These are phyloP conservation scores for Drosophila insularis DNA, from an alignment of 1,140 invertebrate genomes.

Conservation along the genomic window DNA sequence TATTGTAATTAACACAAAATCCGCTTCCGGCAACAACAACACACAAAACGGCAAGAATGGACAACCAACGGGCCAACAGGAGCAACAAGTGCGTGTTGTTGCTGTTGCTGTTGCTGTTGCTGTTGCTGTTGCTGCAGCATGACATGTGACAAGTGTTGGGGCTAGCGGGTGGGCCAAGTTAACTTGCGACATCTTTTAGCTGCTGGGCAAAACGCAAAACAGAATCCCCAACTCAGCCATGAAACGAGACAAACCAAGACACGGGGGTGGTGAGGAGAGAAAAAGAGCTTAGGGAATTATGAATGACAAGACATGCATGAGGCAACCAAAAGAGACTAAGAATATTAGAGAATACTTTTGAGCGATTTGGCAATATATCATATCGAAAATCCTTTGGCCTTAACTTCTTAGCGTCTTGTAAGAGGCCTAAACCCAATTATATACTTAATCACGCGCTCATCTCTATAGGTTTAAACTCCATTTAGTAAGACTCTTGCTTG, in stretches of 20 bases:
- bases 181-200: constrained; percentile 72
- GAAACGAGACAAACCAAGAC: constrained; percentile 10
- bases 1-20: constrained; percentile 78
- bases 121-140: constrained; percentile 41
- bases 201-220: constrained; percentile 68
- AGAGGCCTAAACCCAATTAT: neutral
- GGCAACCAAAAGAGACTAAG: no score
- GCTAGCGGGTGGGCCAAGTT: constrained; percentile 67
- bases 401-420: no score
- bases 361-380: no score
- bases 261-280: constrained; percentile 1
- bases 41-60: constrained; percentile 7
- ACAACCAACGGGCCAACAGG: constrained; percentile 8
- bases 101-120: constrained; percentile 27
- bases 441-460: neutral
- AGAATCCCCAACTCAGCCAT: constrained; percentile 1
- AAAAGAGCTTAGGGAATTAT: constrained; percentile 52
- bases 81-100: constrained; percentile 55
- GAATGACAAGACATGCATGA: constrained; percentile 78
- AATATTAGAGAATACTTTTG: no score
- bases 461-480: neutral
- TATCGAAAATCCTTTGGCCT: neutral
- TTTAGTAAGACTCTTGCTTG: no score
- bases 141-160: constrained; percentile 71
- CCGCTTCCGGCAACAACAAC: constrained; percentile 64